Evolutionary conservation across 2,888 invertebrate species (phyloP).

Genomic region (Allolobophora icterica): DNA sequence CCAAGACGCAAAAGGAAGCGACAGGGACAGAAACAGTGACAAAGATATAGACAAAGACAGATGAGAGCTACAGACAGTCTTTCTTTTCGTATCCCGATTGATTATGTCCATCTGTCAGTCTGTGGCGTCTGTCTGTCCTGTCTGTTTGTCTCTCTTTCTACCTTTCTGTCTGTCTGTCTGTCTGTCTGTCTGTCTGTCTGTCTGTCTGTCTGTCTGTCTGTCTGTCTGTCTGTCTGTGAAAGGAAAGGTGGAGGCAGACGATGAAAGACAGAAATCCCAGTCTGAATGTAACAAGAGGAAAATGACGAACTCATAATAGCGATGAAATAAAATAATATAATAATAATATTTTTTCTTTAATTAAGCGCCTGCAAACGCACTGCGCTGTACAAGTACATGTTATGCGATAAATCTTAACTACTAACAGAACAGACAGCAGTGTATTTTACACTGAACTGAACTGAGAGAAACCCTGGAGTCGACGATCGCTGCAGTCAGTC

Average conservation of each 20-base stretch:
- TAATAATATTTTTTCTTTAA: too few species aligned
- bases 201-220: too few species aligned
- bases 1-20: too few species aligned
- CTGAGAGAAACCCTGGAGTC: background rate
- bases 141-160: background rate
- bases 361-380: too few species aligned
- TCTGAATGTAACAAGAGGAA: background rate
- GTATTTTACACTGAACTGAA: too few species aligned
- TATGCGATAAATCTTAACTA: too few species aligned
- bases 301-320: background rate
- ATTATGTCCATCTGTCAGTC: too few species aligned
- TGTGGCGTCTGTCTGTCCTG: background rate
- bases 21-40: background rate
- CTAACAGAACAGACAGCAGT: too few species aligned
- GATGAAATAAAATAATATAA: too few species aligned
- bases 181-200: background rate
- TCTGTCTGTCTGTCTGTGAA: background rate
- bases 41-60: background rate
- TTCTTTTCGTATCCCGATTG: background rate
- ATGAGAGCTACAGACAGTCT: background rate
- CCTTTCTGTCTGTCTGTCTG: background rate
- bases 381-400: too few species aligned
- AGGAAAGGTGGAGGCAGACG: background rate
- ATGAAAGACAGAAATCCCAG: background rate
- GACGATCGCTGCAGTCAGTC: background rate